These are phyloP conservation scores for Protula sp. DNA, from an alignment of 2,888 invertebrate species.

Conservation along the genomic window DNA sequence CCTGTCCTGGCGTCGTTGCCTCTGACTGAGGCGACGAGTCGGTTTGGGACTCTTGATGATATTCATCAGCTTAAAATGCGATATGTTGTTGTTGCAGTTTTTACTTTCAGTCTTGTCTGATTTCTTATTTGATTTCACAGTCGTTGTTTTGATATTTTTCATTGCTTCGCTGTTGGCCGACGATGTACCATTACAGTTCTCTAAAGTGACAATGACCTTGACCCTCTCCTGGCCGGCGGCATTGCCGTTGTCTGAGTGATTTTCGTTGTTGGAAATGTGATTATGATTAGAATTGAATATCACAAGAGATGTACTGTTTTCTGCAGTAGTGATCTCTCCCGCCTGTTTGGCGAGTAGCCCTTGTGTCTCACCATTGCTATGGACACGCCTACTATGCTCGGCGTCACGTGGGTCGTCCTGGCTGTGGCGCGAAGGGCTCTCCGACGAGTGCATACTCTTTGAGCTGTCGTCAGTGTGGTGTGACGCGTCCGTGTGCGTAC, in stretches of 20 bases:
- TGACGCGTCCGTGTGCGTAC: background rate
- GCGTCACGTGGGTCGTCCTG: background rate
- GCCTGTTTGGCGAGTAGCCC: background rate
- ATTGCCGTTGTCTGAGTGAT: background rate
- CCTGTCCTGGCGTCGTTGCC: slow-evolving; percentile 31
- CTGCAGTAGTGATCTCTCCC: background rate
- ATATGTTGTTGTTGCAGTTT: background rate
- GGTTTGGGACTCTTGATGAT: background rate
- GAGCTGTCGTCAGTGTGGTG: background rate
- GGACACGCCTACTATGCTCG: background rate
- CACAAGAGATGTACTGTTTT: background rate
- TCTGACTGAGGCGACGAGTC: slow-evolving; percentile 2
- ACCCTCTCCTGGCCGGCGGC: background rate
- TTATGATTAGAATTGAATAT: background rate
- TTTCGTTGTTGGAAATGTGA: background rate
- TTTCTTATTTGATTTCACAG: background rate
- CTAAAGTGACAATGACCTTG: background rate
- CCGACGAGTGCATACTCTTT: background rate
- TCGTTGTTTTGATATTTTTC: background rate
- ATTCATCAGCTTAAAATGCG: background rate
- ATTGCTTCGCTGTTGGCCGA: background rate
- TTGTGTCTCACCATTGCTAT: background rate
- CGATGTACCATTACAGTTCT: background rate
- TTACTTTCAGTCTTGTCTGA: background rate
- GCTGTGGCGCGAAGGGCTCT: background rate